Base-by-base conservation (phyloP, 30 jellyfish, hydroid and myxozoan species). In the Mastigias papua region DNA sequence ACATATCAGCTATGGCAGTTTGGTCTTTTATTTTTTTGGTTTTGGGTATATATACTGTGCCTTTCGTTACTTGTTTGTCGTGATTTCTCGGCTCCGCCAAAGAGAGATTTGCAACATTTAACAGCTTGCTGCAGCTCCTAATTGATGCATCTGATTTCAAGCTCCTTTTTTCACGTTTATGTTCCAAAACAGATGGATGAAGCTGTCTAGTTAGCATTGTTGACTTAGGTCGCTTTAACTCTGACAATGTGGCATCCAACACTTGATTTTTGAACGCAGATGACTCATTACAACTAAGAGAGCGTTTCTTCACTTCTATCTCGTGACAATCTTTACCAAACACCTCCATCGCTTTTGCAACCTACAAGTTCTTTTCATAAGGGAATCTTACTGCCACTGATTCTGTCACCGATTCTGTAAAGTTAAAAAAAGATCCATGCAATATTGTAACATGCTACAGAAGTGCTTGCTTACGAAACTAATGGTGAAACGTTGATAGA, bases 1-100 rank as follows among this genome's bases (percentile, higher is more conserved):
- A 80, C 81, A 35, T 80, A 42, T 80, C 90, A 28, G 90, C 90
- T 17, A 80, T 80, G n/a, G 90, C 69, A 9, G 90, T 80, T 11
- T 23, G 15, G 8, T 73, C 61, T 3, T 26, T 49, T 19, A 19
- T 1, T 31, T 72, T 42, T n/a, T 46, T 72, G 16, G 60, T 23
- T 6, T n/a, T 19, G 68, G 29, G 34, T 26, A 2, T 17, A 5
- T 9, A 22, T 22, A 19, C 42, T 5, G 23, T 63, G 37, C 5
- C 35, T 25, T 2, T 1, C 74, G 13, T 63, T 42, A 8, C 23
- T 21, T 15, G 68, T 2, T 72, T 34, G 2, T 19, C 68, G 1
- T 3, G 66, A 1, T 19, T 11, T 46, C 17, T 35, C 48, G 15
- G 83, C 1, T 72, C 35, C 42, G 1, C 83, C 1, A 72, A 48